Evolutionary conservation across 2,113 vertebrate genomes (phyloP), one percentile per base, ranked within the genome.

Genomic region (Peromyscus californicus): DNA sequence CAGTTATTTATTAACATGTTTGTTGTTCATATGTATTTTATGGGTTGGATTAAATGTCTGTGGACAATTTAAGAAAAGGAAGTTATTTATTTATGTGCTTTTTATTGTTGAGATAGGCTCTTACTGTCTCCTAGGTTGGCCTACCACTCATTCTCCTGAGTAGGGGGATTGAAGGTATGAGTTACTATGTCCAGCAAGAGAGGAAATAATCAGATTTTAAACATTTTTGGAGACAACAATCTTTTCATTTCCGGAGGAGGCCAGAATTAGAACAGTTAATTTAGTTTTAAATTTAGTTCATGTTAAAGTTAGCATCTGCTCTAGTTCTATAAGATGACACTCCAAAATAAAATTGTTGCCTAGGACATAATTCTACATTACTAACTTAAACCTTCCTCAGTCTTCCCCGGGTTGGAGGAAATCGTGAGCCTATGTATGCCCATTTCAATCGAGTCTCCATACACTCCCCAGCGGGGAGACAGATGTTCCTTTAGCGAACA

Each of bases 61-160:
- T 94, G 79, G 72, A 96, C 39, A 93, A 95, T 85, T 90, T 84
- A 94, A 95, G 89, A 84, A 97, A 24, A 96, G 87, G 94, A 57
- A 63, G 29, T 17, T 65, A 33, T 22, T 67, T 21, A 19, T 69
- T 51, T 87, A 13, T 22, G 10, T 48, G 17, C 17, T 87, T 88
- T 69, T 54, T 26, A 11, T 16, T 69, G 26, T 48, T 48, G 36
- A 26, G 65, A 75, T 0, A 63, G 57, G 21, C 12, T 54, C 85
- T 26, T 24, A 88, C 22, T 51, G 63, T 36, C 24, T 15, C 65
- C 36, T n/a, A 26, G 48, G 36, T 22, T 74, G 48, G 48, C 24
- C 36, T 88, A 88, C 33, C 2, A 3, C 7, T 2, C 1, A 59
- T 57, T 24, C 51, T 59, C 7, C 51, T 42, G 26, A 42, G 48